Evolutionary conservation across 30 jellyfish, hydroid and myxozoan species (phyloP).

Genomic region (Clytia hemisphaerica): DNA sequence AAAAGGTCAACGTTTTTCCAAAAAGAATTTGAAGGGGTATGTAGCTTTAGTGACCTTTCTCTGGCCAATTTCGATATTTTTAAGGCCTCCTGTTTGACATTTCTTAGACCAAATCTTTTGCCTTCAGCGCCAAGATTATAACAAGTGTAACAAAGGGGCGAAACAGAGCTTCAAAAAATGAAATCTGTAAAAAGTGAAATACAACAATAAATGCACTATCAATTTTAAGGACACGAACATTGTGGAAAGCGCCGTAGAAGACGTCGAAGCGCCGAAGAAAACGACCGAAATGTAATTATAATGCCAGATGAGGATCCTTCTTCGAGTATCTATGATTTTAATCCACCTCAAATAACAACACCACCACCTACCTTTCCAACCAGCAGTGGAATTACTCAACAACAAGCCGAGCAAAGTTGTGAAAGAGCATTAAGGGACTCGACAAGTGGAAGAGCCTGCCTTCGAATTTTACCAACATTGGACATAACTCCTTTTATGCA

Average conservation of each 20-base stretch:
- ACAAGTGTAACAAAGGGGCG: too few species aligned
- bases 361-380: conserved; percentile 43
- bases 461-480: conserved; percentile 9
- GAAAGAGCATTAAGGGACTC: conserved; percentile 9
- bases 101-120: too few species aligned
- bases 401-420: conserved; percentile 14
- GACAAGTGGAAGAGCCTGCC: conserved; percentile 36
- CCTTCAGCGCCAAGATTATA: too few species aligned
- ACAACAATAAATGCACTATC: too few species aligned
- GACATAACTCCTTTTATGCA: conserved; percentile 18
- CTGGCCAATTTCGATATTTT: too few species aligned
- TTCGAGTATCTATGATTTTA: conserved; percentile 9
- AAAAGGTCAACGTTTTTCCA: too few species aligned
- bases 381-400: conserved; percentile 31
- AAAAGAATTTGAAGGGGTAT: too few species aligned
- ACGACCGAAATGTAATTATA: background rate
- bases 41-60: too few species aligned
- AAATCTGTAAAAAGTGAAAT: too few species aligned
- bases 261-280: conserved; percentile 17
- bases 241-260: background rate
- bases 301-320: conserved; percentile 32
- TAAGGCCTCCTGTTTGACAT: too few species aligned
- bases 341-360: conserved; percentile 28
- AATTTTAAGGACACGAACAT: too few species aligned
- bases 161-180: too few species aligned